Conservation (phyloP, 2,888 invertebrate genomes). For the Odontothrips loti region DNA sequence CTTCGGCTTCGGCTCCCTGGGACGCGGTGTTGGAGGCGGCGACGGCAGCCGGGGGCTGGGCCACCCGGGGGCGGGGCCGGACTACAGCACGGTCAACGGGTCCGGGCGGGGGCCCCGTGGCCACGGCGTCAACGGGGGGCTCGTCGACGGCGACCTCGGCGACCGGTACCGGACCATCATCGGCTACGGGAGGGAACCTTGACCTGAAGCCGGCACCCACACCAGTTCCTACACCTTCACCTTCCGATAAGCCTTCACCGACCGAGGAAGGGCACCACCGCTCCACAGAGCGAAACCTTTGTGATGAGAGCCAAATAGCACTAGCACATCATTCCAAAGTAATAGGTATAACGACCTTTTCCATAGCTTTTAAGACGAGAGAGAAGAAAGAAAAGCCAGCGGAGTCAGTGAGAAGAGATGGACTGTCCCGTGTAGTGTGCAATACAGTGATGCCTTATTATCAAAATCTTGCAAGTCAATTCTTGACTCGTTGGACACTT, state of each 20-base stretch:
- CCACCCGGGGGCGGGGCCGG: background rate
- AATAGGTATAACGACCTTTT: background rate
- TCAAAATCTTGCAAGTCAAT: conserved; percentile 23
- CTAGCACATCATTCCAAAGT: conserved; percentile 22
- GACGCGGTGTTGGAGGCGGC: background rate
- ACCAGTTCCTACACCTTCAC: background rate
- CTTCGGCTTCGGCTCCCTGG: background rate
- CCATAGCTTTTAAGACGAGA: background rate
- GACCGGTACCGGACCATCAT: conserved; percentile 19
- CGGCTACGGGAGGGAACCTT: background rate
- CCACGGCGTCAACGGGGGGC: conserved; percentile 2
- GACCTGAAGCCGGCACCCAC: background rate
- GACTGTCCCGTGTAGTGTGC: background rate
- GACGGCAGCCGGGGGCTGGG: background rate
- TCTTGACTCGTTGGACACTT: background rate
- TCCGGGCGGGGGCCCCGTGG: background rate
- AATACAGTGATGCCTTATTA: conserved; percentile 5
- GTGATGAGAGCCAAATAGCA: conserved; percentile 8
- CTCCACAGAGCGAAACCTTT: background rate
- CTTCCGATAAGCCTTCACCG: background rate
- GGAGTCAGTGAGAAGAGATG: background rate
- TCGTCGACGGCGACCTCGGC: conserved; percentile 6
- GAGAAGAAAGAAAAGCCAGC: background rate
- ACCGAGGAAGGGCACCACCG: background rate
- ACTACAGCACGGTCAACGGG: background rate